These are phyloP conservation scores for Troides oblongomaculatus DNA, from an alignment of 2,888 invertebrate genomes.

Conservation along the genomic window DNA sequence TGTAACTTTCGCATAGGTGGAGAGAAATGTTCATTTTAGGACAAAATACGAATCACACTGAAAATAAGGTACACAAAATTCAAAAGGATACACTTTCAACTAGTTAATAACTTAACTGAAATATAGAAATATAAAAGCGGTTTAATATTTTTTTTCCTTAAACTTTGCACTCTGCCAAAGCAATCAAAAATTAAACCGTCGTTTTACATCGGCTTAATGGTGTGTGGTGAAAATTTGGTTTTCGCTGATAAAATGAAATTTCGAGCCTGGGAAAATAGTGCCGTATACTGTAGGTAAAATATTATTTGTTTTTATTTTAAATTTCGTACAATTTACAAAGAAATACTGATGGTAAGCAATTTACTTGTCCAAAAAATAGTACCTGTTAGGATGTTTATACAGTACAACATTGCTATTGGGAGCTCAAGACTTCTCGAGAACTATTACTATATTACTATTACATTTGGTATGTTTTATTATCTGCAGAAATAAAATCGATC, in stretches of 20 bases:
- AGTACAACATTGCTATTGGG: too few relatives aligned
- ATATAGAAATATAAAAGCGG: background rate
- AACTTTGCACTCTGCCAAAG: background rate
- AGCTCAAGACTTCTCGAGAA: too few relatives aligned
- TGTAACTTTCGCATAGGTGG: background rate
- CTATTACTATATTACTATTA: too few relatives aligned
- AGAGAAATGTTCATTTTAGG: too few relatives aligned
- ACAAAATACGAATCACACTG: too few relatives aligned
- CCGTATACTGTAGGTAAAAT: slow-evolving; percentile 3
- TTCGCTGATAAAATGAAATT: slow-evolving; percentile 48
- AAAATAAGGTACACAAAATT: too few relatives aligned
- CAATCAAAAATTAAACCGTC: slow-evolving; percentile 44
- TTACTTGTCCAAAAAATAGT: too few relatives aligned
- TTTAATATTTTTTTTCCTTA: background rate
- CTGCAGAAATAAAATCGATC: too few relatives aligned
- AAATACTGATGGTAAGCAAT: background rate
- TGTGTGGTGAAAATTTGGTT: slow-evolving; percentile 47
- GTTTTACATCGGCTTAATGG: slow-evolving; percentile 49
- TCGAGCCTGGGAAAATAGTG: slow-evolving; percentile 46
- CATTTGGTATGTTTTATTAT: too few relatives aligned
- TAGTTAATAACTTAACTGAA: too few relatives aligned
- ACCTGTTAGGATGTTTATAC: too few relatives aligned
- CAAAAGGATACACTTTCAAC: too few relatives aligned
- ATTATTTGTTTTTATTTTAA: background rate
- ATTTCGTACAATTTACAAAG: background rate